Base-by-base conservation (phyloP, 2,797 vertebrate genomes). In the Hyperoplus immaculatus region DNA sequence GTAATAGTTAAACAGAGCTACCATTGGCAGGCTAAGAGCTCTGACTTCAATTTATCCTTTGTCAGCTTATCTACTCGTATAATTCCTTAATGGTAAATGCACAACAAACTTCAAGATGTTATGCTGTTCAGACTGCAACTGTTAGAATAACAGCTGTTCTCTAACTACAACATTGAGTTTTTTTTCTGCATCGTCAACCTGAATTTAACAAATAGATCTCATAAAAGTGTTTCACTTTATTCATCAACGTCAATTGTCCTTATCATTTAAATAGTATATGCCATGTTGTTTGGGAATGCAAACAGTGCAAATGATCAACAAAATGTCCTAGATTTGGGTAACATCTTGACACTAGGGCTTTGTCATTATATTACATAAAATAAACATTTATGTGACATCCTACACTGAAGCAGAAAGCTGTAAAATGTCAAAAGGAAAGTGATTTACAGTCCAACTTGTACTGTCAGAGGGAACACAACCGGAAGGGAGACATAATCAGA, bases 391-490 rank as follows among this genome's bases (percentile, higher is more conserved):
- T 8, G 9, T 0, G 18, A 49, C 14, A 51, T 21, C 46, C 42
- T 57, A 54, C 42, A 49, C 53, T 64, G 36, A 43, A 57, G 11
- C 50, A 66, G 16, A 54, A 11, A n/a, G 14, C 64, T 60, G 14
- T 21, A 5, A 43, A 14, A 13, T 10, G 50, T 42, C 38, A 45
- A 15, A 55, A 9, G 42, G 55, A 13, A 62, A n/a, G 11, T 21
- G 8, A 42, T 43, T 21, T 21, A 51, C 62, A 68, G 41, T 8
- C 50, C 13, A 9, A 18, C 5, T 49, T 47, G 18, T 53, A 61
- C 45, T 16, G 42, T 49, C n/a, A 64, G 75, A 56, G 10, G 57
- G 18, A 71, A 66, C 47, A 68, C 38, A 43, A 65, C 10, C 47
- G 64, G 10, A 39, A 60, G 59, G 51, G 16, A 56, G 47, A 16